phyloP scores from a whole-genome alignment of 2,888 invertebrate species.

The Thera obeliscata region DNA sequence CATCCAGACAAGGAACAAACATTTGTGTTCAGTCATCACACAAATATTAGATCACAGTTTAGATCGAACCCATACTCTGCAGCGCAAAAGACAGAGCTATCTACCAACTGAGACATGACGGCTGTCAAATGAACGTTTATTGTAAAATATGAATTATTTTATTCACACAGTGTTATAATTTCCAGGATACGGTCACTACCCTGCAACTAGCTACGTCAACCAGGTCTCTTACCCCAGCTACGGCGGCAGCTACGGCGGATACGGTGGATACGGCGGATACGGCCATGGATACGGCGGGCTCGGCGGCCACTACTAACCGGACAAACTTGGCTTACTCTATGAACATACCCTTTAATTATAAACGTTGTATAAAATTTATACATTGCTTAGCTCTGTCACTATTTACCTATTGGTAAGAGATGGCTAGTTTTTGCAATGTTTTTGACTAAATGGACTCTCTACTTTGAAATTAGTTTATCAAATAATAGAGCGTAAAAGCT shows the following conservation, averaged over 20 bases:
- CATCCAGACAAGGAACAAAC: too few relatives aligned
- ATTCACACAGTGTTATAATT: conserved; percentile 4
- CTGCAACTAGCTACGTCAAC: conserved; percentile 54
- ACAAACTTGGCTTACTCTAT: neutral
- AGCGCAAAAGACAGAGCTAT: too few relatives aligned
- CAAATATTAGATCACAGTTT: too few relatives aligned
- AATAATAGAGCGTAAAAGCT: neutral
- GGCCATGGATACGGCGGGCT: conserved; percentile 30
- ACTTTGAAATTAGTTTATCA: neutral
- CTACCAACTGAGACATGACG: too few relatives aligned
- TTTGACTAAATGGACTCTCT: neutral
- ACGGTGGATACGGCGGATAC: neutral
- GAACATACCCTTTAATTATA: neutral
- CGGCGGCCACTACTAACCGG: conserved; percentile 57
- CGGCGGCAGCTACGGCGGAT: conserved; percentile 55
- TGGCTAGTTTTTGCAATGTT: too few relatives aligned
- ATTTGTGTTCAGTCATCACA: too few relatives aligned
- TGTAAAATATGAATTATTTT: too few relatives aligned
- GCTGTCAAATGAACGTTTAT: too few relatives aligned
- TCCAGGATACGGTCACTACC: conserved; percentile 54
- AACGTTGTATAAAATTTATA: neutral
- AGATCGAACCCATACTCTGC: too few relatives aligned
- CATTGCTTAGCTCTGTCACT: too few relatives aligned
- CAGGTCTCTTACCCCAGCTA: conserved; percentile 54
- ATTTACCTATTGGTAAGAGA: too few relatives aligned